These are phyloP conservation scores for Anguilla anguilla DNA, from an alignment of 2,797 vertebrate genomes.

Conservation along the genomic window DNA sequence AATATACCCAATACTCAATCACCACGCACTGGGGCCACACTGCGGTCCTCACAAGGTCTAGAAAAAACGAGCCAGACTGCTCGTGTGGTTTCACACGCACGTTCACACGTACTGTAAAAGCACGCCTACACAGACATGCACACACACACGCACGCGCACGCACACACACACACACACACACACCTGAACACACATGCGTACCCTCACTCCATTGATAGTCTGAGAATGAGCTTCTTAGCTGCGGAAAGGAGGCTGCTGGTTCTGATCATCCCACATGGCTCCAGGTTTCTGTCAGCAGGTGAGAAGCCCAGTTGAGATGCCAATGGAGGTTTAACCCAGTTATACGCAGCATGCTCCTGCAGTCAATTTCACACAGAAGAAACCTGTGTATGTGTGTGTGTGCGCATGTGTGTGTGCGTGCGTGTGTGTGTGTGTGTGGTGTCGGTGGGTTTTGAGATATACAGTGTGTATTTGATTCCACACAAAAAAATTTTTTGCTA, in stretches of 20 bases:
- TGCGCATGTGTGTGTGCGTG: constrained; percentile 37
- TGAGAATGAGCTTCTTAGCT: not conserved
- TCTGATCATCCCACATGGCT: not conserved
- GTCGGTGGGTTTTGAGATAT: not conserved
- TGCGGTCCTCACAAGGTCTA: not conserved
- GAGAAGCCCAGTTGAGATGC: constrained; percentile 19
- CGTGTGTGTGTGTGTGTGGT: not conserved
- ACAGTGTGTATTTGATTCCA: no score
- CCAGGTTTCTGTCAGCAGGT: constrained; percentile 6
- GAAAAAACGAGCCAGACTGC: not conserved
- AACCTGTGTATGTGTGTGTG: constrained; percentile 17
- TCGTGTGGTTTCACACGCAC: not conserved
- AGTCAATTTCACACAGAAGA: constrained; percentile 4
- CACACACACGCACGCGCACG: not conserved
- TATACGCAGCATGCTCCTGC: not conserved
- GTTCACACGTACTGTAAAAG: not conserved
- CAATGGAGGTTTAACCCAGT: not conserved
- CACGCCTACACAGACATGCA: not conserved
- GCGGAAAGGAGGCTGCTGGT: not conserved
- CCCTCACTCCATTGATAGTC: not conserved
- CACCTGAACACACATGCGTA: not conserved
- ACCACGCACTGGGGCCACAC: not conserved
- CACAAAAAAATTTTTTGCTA: no score
- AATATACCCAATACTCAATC: not conserved
- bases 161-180: not conserved